These are phyloP conservation scores for Perccottus glenii DNA, from an alignment of 2,113 vertebrate genomes.

Conservation along the genomic window DNA sequence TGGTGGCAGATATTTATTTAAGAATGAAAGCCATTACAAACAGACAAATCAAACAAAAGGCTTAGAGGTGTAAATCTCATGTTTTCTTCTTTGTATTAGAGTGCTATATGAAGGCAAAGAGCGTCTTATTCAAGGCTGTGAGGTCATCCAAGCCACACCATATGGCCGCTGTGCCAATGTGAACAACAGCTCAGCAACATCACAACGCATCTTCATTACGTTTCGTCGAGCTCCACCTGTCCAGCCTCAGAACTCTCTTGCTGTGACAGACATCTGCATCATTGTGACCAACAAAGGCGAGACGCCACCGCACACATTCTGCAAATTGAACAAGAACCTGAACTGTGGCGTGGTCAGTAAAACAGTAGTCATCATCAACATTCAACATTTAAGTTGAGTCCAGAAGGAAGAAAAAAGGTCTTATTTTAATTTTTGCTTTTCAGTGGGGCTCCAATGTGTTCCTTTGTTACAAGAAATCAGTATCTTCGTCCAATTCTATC, in stretches of 20 bases:
- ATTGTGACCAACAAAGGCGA: constrained; percentile 96
- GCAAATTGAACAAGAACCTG: constrained; percentile 97
- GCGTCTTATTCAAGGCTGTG: constrained; percentile 90
- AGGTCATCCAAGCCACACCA: constrained; percentile 94
- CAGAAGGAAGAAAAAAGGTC: fast-evolving
- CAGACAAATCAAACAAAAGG: neutral
- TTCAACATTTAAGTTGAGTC: fast-evolving
- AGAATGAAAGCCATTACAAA: constrained; percentile 9
- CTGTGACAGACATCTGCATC: constrained; percentile 95
- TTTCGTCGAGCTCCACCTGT: constrained; percentile 84
- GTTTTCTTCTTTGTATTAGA: constrained; percentile 66
- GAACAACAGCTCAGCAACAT: constrained; percentile 94
- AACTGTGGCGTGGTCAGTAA: constrained; percentile 94
- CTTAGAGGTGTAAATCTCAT: constrained; percentile 4
- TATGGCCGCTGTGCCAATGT: constrained; percentile 97
- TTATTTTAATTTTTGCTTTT: constrained; percentile 3
- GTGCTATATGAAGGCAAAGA: constrained; percentile 97
- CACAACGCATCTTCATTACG: constrained; percentile 96
- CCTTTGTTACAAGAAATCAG: constrained; percentile 98
- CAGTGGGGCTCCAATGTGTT: constrained; percentile 99
- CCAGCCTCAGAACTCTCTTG: constrained; percentile 92
- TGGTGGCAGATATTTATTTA: constrained; percentile 13
- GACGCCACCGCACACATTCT: constrained; percentile 95
- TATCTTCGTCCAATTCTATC: constrained; percentile 94
- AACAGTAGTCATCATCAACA: neutral